Conservation (phyloP, 2,797 vertebrate genomes). For the Chloroceryle inda region DNA sequence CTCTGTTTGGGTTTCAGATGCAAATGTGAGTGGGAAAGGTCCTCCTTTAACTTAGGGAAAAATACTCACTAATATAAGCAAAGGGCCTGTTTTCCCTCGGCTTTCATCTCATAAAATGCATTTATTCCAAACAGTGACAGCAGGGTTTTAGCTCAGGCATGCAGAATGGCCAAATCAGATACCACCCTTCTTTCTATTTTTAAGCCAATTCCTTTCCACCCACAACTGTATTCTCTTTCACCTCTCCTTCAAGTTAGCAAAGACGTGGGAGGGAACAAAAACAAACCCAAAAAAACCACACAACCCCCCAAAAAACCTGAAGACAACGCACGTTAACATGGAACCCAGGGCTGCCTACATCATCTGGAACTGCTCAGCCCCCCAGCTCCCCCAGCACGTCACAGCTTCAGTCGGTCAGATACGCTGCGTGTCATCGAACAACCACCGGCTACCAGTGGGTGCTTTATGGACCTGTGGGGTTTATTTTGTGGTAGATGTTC, state of each 20-base stretch:
- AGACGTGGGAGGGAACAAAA: background rate
- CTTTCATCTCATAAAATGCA: slow-evolving; percentile 1
- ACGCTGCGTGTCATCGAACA: accelerated
- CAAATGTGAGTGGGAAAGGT: background rate
- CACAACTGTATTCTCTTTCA: slow-evolving; percentile 33
- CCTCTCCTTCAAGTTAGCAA: slow-evolving; percentile 4
- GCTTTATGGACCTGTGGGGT: accelerated
- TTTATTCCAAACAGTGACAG: background rate
- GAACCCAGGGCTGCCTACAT: background rate
- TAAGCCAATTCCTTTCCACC: slow-evolving; percentile 12
- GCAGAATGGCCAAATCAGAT: slow-evolving; percentile 33
- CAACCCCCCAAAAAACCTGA: background rate
- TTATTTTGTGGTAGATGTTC: accelerated
- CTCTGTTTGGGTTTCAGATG: slow-evolving; percentile 9
- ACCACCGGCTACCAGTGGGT: accelerated
- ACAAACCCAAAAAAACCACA: background rate
- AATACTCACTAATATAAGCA: background rate
- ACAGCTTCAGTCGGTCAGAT: accelerated
- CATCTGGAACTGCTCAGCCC: background rate
- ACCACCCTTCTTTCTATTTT: slow-evolving; percentile 50
- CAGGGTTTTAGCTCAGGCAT: background rate
- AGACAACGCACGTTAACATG: background rate
- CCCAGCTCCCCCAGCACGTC: background rate
- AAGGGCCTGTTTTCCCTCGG: background rate
- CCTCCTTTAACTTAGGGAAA: background rate